A percentile compares a stretch with the other conserved stretches of the same genome.
Conservation (phyloP, 2,888 invertebrate species). For the Phoenoteleia sp. region DNA sequence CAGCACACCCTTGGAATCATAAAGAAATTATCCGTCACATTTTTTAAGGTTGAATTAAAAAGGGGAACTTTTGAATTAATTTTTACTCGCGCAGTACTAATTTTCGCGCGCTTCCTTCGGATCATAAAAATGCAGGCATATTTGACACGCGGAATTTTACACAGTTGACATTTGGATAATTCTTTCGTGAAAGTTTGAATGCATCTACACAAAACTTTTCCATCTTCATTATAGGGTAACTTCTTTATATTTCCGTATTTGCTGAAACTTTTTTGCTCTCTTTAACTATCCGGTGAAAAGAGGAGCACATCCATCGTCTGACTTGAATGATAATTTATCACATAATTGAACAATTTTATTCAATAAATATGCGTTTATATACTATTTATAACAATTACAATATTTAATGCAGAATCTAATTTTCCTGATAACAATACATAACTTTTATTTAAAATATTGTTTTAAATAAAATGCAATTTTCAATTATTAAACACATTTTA, state of each 20-base stretch:
- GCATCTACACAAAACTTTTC: conserved; percentile 27
- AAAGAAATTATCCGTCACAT: conserved; percentile 11
- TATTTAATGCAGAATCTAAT: too few species aligned
- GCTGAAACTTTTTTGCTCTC: neutral
- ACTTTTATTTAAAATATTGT: too few species aligned
- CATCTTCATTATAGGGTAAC: conserved; percentile 32
- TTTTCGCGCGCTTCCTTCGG: neutral
- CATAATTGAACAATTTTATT: too few species aligned
- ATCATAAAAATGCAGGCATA: conserved; percentile 9
- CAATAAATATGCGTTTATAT: too few species aligned
- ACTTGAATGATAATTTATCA: too few species aligned
- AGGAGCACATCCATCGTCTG: too few species aligned
- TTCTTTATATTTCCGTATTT: conserved; percentile 24
- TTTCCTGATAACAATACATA: too few species aligned
- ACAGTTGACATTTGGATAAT: conserved; percentile 42
- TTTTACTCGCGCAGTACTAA: neutral
- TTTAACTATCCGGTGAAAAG: too few species aligned
- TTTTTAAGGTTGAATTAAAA: conserved; percentile 2
- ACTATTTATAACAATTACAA: too few species aligned
- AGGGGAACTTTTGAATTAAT: conserved; percentile 32
- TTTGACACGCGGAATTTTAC: conserved; percentile 36
- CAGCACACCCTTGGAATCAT: neutral
- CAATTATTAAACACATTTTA: too few species aligned
- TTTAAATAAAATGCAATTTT: too few species aligned
- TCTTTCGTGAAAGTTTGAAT: conserved; percentile 36